phyloP scores from a whole-genome alignment of 2,888 invertebrate species.

The Protonemura montana region DNA sequence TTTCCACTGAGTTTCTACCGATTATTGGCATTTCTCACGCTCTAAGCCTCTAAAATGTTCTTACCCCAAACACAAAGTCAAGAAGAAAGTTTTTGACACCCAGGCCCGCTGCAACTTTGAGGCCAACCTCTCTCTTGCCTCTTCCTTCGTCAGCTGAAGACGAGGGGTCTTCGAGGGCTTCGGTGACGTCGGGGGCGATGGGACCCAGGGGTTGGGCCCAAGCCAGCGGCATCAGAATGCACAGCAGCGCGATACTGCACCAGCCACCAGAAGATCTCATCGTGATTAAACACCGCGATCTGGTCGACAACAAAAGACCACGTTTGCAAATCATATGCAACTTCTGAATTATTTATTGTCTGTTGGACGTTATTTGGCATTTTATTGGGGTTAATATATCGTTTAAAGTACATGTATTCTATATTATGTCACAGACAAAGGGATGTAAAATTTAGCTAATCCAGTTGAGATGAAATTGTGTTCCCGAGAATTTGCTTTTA shows the following conservation, averaged over 20 bases:
- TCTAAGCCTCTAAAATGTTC: slow-evolving; percentile 55
- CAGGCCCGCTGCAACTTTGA: slow-evolving; percentile 71
- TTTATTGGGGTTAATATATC: not conserved
- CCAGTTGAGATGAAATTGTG: too few species aligned
- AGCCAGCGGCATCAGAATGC: not conserved
- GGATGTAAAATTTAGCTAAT: not conserved
- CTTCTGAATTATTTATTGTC: not conserved
- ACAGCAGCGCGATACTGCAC: not conserved
- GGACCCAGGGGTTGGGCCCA: not conserved
- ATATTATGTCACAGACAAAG: not conserved
- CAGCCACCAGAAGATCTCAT: not conserved
- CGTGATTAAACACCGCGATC: not conserved
- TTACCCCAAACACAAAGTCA: slow-evolving; percentile 86
- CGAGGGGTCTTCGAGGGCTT: not conserved
- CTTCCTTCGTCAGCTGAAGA: slow-evolving; percentile 61
- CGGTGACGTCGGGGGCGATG: not conserved
- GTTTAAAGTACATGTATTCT: not conserved
- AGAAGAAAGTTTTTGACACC: slow-evolving; percentile 82
- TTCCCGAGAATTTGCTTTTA: too few species aligned
- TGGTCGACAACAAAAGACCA: not conserved
- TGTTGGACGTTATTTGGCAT: not conserved
- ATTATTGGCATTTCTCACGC: not conserved
- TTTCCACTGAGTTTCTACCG: not conserved
- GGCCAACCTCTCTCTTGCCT: slow-evolving; percentile 67
- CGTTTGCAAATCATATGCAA: not conserved